phyloP scores from a whole-genome alignment of 1,140 invertebrate species.

The Cydia fagiglandana region DNA sequence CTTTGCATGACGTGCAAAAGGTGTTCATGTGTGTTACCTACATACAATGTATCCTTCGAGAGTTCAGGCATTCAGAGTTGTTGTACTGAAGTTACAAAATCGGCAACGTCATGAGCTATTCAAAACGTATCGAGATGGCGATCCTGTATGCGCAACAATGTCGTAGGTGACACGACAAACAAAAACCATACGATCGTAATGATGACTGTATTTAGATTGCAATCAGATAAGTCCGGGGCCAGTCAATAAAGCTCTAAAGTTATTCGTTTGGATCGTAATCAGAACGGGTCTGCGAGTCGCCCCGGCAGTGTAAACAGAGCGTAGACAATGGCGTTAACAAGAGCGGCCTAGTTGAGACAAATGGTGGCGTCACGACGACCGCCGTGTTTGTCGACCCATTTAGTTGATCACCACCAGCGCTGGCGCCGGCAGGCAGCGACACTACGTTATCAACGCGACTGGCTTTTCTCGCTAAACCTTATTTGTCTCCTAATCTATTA shows the following conservation, averaged over 20 bases:
- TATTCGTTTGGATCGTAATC: slow-evolving; percentile 24
- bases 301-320: slow-evolving; percentile 43
- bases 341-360: slow-evolving; percentile 66
- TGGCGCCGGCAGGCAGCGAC: slow-evolving; percentile 23
- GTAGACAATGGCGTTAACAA: slow-evolving; percentile 65
- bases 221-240: slow-evolving; percentile 11
- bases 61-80: too few species aligned
- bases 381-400: slow-evolving; percentile 59
- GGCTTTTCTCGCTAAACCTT: slow-evolving; percentile 24
- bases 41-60: too few species aligned
- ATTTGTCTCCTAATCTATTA: slow-evolving; percentile 29
- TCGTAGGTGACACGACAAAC: not conserved
- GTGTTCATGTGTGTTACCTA: not conserved
- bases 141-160: not conserved
- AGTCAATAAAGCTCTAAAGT: slow-evolving; percentile 10
- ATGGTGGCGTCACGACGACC: slow-evolving; percentile 55
- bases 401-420: slow-evolving; percentile 52
- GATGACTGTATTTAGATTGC: slow-evolving; percentile 18
- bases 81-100: not conserved
- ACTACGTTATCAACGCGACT: slow-evolving; percentile 21
- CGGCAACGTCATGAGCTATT: not conserved
- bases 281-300: slow-evolving; percentile 31
- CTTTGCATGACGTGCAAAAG: not conserved
- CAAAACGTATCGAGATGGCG: not conserved
- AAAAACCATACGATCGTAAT: not conserved